Evolutionary conservation across 64 coral and sea anemone species (phyloP).

Genomic region (Dendrophyllia cribrosa): DNA sequence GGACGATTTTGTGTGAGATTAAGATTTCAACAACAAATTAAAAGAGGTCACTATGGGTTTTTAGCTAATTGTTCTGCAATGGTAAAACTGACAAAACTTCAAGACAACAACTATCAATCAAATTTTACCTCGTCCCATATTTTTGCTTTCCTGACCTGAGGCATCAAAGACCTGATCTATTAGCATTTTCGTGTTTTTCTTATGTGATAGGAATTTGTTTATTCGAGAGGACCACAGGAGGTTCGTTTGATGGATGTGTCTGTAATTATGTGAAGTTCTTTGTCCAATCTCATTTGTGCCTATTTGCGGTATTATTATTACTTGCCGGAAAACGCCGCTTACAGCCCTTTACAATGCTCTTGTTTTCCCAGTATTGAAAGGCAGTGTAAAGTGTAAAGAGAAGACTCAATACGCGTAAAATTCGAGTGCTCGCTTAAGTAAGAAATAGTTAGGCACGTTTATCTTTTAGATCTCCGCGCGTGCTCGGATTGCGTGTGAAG

Average conservation of each 20-base stretch:
- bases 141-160: background rate
- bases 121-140: background rate
- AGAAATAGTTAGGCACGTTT: background rate
- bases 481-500: conserved; percentile 39
- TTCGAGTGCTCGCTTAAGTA: background rate
- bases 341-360: background rate
- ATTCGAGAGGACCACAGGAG: conserved; percentile 21
- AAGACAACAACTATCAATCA: background rate
- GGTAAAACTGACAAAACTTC: background rate
- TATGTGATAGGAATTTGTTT: conserved; percentile 55
- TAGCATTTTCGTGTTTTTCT: background rate
- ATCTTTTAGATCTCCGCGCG: conserved; percentile 14
- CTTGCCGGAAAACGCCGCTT: conserved; percentile 7
- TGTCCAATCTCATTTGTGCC: conserved; percentile 39
- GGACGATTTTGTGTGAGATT: too few species aligned
- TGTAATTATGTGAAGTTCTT: conserved; percentile 62
- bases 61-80: background rate
- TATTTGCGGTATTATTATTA: conserved; percentile 8
- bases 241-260: conserved; percentile 49
- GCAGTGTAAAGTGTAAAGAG: background rate
- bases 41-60: too few species aligned
- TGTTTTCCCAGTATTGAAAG: conserved; percentile 15
- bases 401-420: conserved; percentile 43
- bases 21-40: too few species aligned
- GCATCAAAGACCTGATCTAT: conserved; percentile 3